Conservation (phyloP, 2,888 invertebrate genomes). For the Leptothorax acervorum region DNA sequence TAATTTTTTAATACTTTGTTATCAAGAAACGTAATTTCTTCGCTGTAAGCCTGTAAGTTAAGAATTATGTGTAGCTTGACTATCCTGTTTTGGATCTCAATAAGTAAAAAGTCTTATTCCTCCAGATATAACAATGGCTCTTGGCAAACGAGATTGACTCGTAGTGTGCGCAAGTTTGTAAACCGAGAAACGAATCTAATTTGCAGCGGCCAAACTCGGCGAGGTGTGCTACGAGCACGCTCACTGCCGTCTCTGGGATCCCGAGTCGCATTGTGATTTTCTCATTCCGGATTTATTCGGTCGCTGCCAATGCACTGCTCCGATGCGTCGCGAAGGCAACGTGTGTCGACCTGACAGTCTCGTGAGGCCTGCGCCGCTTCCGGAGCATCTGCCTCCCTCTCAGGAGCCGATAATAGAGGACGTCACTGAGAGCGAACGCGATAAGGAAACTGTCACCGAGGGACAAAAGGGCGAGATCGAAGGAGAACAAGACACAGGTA, state of each 20-base stretch:
- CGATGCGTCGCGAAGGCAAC: constrained; percentile 84
- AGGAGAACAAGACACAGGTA: constrained; percentile 45
- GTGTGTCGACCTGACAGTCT: constrained; percentile 86
- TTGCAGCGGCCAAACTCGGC: constrained; percentile 93
- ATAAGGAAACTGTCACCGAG: constrained; percentile 33
- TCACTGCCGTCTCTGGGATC: constrained; percentile 94
- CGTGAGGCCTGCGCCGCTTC: constrained; percentile 79
- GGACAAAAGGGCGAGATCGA: constrained; percentile 10
- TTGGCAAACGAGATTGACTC: background rate
- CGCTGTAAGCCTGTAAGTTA: no score
- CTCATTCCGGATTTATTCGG: constrained; percentile 96
- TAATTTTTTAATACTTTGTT: background rate
- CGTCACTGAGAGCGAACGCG: constrained; percentile 14
- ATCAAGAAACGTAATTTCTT: background rate
- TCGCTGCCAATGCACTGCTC: constrained; percentile 91
- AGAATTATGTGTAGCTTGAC: background rate
- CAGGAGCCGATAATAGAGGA: constrained; percentile 26
- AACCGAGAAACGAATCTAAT: constrained; percentile 18
- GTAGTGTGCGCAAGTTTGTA: background rate
- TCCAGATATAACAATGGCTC: background rate
- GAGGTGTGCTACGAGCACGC: constrained; percentile 96
- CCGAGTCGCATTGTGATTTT: constrained; percentile 95
- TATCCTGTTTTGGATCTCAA: background rate
- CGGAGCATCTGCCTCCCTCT: constrained; percentile 5
- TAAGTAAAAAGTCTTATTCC: background rate